Evolutionary conservation across 2,888 invertebrate genomes (phyloP), one percentile per base, ranked within the genome.

Genomic region (Synergus japonicus): DNA sequence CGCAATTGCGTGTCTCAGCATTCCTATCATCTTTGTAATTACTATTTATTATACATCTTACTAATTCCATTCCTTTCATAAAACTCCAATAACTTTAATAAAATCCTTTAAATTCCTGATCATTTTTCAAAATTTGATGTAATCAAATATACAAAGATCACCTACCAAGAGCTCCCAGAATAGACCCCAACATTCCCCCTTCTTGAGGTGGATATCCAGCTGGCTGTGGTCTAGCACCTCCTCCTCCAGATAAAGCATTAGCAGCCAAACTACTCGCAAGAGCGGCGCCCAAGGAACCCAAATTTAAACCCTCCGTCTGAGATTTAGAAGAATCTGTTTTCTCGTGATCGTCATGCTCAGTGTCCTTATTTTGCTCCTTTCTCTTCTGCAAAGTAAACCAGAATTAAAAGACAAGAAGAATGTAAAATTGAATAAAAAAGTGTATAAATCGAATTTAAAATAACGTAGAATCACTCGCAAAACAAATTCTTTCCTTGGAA

Each of bases 121-220:
- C 2, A 29, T 29, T 29, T 29, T 29, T 29, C 29, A 29, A 29
- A 29, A 29, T 29, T 29, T 29, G 29, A 18, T 67, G 8, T 49
- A 54, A 41, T 15, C 29, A 29, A 29, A 29, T 29, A 2, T 29
- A 63, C 22, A 63, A 63, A 63, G 78, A 46, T 9, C 46, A 18
- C 66, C 81, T 87, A 92, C 92, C 91, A 73, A 92, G 83, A 78
- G 91, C 89, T 79, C 91, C 92, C 54, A 92, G 84, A 84, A 92
- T 85, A 81, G 92, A 92, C 18, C 89, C 92, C 7, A 92, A 84
- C 79, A 91, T 87, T 69, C 89, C 88, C 46, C 88, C 85, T 77
- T 88, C 87, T 44, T 89, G 89, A n/a, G 86, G 18, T 3, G 91
- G 90, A 86, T 91, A 91, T 4, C 90, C 90, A 80, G 88, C 88